Evolutionary conservation across 1,140 invertebrate species (phyloP), one percentile per base, ranked within the genome.

Genomic region (Homalodisca vitripennis): DNA sequence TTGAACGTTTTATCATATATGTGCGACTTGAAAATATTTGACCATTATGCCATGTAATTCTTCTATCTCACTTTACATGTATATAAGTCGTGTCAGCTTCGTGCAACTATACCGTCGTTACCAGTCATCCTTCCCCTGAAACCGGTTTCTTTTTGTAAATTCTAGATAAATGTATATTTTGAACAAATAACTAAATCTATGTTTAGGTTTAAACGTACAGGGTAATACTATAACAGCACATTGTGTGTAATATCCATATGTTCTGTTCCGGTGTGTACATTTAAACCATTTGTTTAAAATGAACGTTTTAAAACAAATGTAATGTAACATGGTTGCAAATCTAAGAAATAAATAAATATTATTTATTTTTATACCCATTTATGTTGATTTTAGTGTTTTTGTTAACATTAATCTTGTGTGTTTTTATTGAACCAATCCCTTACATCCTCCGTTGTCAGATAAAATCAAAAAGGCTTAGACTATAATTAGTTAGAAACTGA

Each of bases 291-390:
- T 60, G 55, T 60, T 60, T 27, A 53, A 60, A n/a, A 30, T 13
- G 14, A 27, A 60, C 55, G 29, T 30, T 27, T n/a, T 27, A 60
- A 60, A 27, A 30, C 10, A 22, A 26, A 60, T 12, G n/a, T n/a
- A n/a, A 60, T 60, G 55, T 60, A 60, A 60, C 14, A 60, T 60
- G 55, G 55, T 60, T 60, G 24, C 55, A 27, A 60, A 60, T 60
- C 55, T 60, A 60, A 60, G 22, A 60, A 60, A 60, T 60, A 60
- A 60, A 60, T 60, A 60, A 60, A 60, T 60, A 60, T 60, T 60
- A 60, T 60, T 60, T 60, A 60, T 60, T 60, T 60, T 60, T 60
- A 60, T 60, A 60, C 55, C 55, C 55, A 27, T 60, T 60, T 60
- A 22, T 27, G 14, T 13, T 60, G 26, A 3, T 22, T 27, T 60